Base-by-base conservation (phyloP, 2,113 vertebrate species). In the Prochilodus magdalenae region DNA sequence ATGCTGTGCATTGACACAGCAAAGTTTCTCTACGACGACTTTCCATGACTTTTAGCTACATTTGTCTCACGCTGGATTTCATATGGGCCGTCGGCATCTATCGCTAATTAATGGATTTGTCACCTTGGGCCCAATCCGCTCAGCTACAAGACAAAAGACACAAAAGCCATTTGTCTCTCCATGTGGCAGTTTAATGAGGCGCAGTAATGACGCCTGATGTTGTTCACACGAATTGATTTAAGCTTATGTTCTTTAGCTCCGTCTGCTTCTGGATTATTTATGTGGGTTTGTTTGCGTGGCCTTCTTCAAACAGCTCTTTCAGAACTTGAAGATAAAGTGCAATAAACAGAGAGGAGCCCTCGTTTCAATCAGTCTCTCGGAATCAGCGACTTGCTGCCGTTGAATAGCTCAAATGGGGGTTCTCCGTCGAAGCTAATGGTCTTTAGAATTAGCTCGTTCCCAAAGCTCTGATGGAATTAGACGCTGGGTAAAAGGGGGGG, bases 401-500 rank as follows among this genome's bases (percentile, higher is more conserved):
- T 36, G 36, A 36, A 36, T 33, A 67, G 65, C 65, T 67, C 30
- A 22, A 22, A 36, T 22, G 16, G 20, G 30, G 30, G 29, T 67
- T 67, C 30, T 20, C 18, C 30, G n/a, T 67, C 62, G 10, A 14
- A 65, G 4, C 10, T 36, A 36, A 67, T 36, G 15, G 16, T 11
- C 7, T 22, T 67, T 2, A 20, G 53, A 22, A 55, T 22, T 20
- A 22, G 65, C 33, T 67, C 29, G 11, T 22, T 67, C 30, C 65
- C 65, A 67, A 36, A 67, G 65, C 65, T 67, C 65, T 22, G 30
- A 18, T 67, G n/a, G 65, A 16, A 22, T 36, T 67, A 67, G 15
- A 36, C 26, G 62, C 49, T 51, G 49, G 49, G 3, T 51, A 51
- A 51, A 51, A 16, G 4, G 53, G 16, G 16, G 49, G 49, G 3